Evolutionary conservation across 2,113 vertebrate genomes (phyloP).

Genomic region (Piprites chloris): DNA sequence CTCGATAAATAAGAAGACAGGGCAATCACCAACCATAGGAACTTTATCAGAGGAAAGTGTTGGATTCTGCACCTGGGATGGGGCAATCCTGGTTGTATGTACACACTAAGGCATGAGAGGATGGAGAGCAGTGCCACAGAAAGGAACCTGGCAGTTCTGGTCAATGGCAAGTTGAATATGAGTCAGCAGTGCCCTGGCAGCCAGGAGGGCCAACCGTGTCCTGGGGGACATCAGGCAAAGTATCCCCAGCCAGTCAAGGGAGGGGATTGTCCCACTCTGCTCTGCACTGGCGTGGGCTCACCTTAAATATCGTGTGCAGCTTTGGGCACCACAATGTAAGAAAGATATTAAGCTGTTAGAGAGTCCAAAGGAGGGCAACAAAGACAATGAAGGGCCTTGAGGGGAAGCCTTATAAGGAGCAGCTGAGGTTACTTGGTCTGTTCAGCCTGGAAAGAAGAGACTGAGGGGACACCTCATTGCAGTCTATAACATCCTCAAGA

Average conservation of each 20-base stretch:
- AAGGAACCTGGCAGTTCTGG: neutral
- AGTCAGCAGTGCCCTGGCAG: neutral
- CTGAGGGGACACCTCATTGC: neutral
- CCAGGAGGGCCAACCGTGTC: neutral
- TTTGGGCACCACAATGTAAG: neutral
- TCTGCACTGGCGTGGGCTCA: neutral
- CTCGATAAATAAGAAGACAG: neutral
- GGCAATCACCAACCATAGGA: neutral
- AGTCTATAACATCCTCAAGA: neutral
- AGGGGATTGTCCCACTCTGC: neutral
- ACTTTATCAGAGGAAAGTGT: neutral
- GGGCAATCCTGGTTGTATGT: fast-evolving
- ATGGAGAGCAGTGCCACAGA: fast-evolving
- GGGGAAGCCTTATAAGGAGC: neutral
- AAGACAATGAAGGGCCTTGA: neutral
- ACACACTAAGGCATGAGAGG: neutral
- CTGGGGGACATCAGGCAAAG: neutral
- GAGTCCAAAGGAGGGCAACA: neutral
- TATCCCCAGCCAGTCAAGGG: fast-evolving
- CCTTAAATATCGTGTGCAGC: neutral
- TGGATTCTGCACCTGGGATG: neutral
- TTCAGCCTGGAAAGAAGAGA: neutral
- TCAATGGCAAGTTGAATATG: fast-evolving
- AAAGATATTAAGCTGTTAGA: neutral
- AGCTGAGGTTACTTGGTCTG: neutral